A percentile compares a stretch with the other conserved stretches of the same genome.
phyloP scores from a whole-genome alignment of 2,888 invertebrate genomes.

The Cremastobaeus sp. region DNA sequence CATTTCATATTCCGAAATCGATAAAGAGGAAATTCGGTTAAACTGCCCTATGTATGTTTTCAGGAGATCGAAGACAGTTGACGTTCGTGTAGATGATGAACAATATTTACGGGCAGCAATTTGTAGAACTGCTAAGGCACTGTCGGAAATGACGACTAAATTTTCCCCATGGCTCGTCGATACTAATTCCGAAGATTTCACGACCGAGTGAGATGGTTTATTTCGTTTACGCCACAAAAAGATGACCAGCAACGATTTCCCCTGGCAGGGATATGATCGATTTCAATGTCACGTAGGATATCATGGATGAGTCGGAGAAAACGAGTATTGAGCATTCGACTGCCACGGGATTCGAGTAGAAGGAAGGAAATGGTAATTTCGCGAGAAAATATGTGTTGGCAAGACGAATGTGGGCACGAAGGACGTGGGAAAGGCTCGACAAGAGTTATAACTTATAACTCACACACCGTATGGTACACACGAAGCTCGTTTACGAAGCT shows the following conservation, averaged over 20 bases:
- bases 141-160: not conserved
- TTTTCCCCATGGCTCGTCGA: not conserved
- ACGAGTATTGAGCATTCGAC: constrained; percentile 45
- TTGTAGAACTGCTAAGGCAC: no score
- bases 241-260: constrained; percentile 54
- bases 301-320: constrained; percentile 11
- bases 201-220: constrained; percentile 27
- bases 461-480: constrained; percentile 51
- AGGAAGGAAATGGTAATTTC: constrained; percentile 61
- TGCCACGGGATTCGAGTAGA: constrained; percentile 49
- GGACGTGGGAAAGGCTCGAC: constrained; percentile 6
- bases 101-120: no score
- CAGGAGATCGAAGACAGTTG: no score
- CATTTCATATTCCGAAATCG: no score
- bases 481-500: constrained; percentile 60
- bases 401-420: constrained; percentile 42
- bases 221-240: constrained; percentile 19
- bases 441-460: constrained; percentile 60
- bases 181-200: constrained; percentile 21
- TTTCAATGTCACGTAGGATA: constrained; percentile 54
- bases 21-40: no score
- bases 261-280: constrained; percentile 49
- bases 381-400: constrained; percentile 61
- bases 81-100: no score
- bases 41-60: no score